Evolutionary conservation across 2,888 invertebrate genomes (phyloP), one percentile per base, ranked within the genome.

Genomic region (Andrena trimmerana): DNA sequence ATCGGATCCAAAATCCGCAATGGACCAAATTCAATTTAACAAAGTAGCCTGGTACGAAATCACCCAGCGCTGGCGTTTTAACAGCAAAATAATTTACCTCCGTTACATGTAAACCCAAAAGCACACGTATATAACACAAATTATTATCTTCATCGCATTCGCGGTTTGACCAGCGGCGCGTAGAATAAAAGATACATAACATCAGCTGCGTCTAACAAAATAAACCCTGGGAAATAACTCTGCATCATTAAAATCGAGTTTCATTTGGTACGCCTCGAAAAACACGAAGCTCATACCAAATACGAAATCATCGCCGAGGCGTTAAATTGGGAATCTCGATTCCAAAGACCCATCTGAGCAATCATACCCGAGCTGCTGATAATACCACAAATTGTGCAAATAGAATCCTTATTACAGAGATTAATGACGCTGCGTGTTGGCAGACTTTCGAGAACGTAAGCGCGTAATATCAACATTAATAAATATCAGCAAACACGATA

Each of bases 21-120:
- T 57, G 57, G 57, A 57, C 57, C 57, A 57, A 57, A 62, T 70
- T 60, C 50, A 57, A 79, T 70, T 59, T 70, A 42, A 79, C 33
- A 42, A 27, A 65, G 71, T 71, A 70, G 69, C 20, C 36, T 3
- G 16, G 8, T 36, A 31, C 20, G 13, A 54, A 57, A 68, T 36
- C 24, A 24, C 29, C 31, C n/a, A 6, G 10, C 1, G 24, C n/a
- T 6, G 27, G 16, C n/a, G n/a, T 36, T 65, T 16, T 33, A 20
- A 20, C 42, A 27, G 16, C 4, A 16, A 57, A 68, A 20, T 57
- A 36, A 36, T 63, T 63, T 27, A 57, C 54, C 16, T 8, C 20
- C 31, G 33, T 31, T 7, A 33, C 31, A 20, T 33, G n/a, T 5
- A 42, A 36, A 24, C 36, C 5, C 57, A 42, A 24, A 24, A n/a